phyloP scores from a whole-genome alignment of 2,113 vertebrate species.

The Petroica traversi region DNA sequence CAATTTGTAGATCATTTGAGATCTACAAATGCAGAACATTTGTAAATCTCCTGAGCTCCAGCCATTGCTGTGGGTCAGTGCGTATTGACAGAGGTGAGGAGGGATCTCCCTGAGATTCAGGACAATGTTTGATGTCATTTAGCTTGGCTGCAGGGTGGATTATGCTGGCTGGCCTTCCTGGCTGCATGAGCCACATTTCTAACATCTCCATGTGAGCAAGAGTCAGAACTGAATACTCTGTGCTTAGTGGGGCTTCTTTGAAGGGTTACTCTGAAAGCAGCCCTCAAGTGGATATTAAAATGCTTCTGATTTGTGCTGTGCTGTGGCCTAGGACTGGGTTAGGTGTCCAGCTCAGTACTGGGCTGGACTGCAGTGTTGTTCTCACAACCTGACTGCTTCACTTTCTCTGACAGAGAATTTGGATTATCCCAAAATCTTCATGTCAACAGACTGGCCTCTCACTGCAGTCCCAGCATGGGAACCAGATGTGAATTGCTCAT shows the following conservation, averaged over 20 bases:
- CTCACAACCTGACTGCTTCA: not conserved
- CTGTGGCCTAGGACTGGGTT: not conserved
- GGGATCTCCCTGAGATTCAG: no score
- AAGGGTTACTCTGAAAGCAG: not conserved
- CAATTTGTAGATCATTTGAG: not conserved
- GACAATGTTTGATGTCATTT: no score
- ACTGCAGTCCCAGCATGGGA: no score
- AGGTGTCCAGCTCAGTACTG: fast-evolving
- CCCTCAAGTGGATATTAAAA: not conserved
- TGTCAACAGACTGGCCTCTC: no score
- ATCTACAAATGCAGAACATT: not conserved
- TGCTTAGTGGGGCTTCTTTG: not conserved
- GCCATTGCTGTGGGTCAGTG: no score
- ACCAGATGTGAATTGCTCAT: no score
- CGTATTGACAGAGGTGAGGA: no score
- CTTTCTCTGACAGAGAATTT: not conserved
- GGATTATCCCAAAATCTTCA: no score
- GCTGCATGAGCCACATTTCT: not conserved
- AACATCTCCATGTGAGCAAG: not conserved
- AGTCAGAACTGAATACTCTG: not conserved
- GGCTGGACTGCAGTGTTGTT: not conserved
- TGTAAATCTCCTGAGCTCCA: no score
- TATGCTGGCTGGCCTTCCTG: no score
- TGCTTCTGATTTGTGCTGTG: not conserved
- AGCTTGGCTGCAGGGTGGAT: no score